Percentiles rank a stretch among this genome's conserved stretches.
Evolutionary conservation across 2,888 invertebrate genomes (phyloP).

Genomic region (Chymomyza amoena): DNA sequence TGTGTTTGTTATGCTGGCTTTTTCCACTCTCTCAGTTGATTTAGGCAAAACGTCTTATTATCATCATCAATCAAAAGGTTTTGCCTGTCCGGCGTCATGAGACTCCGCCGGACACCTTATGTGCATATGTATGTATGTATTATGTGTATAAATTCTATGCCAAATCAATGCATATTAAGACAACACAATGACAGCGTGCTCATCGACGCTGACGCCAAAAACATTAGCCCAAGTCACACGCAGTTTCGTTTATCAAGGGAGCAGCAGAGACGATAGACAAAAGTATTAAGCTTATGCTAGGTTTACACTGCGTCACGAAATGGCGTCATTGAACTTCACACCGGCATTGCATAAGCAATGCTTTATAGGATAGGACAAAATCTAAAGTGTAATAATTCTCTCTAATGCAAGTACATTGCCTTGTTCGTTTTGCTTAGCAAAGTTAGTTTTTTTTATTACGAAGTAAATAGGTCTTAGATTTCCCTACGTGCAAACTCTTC

Average conservation of each 20-base stretch:
- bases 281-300: neutral
- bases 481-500: too few species aligned
- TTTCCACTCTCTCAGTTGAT: neutral
- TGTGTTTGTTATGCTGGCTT: neutral
- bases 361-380: too few species aligned
- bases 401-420: too few species aligned
- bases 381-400: too few species aligned
- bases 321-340: too few species aligned
- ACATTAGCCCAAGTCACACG: neutral
- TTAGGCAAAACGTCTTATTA: neutral
- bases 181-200: neutral
- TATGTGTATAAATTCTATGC: neutral
- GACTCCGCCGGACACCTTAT: too few species aligned
- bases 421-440: too few species aligned
- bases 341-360: too few species aligned
- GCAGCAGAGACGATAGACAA: neutral
- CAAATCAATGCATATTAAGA: neutral
- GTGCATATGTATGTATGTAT: neutral
- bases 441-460: too few species aligned
- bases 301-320: too few species aligned
- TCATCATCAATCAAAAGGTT: neutral
- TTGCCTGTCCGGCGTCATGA: too few species aligned
- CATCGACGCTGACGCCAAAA: conserved; percentile 1
- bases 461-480: too few species aligned
- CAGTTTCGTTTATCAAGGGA: neutral